Evolutionary conservation across 2,888 invertebrate species (phyloP).

Genomic region (Cheilosia soror): DNA sequence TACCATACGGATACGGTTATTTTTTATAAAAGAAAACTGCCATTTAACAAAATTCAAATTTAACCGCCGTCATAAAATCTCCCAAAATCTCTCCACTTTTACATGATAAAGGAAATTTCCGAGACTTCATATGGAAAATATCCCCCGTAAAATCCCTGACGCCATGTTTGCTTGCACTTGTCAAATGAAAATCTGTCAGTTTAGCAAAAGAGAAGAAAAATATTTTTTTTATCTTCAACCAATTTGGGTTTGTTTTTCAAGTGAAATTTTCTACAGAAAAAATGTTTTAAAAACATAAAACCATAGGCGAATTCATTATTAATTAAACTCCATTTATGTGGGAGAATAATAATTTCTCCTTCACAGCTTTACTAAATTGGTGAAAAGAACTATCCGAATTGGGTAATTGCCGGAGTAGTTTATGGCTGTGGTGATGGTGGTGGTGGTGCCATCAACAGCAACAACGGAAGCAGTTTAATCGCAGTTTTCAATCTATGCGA

Average conservation of each 20-base stretch:
- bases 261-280: slow-evolving; percentile 30
- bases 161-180: slow-evolving; percentile 70
- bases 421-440: slow-evolving; percentile 74
- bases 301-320: background rate
- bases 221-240: slow-evolving; percentile 56
- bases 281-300: slow-evolving; percentile 39
- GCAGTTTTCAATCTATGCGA: slow-evolving; percentile 48
- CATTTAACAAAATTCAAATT: slow-evolving; percentile 12
- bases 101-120: slow-evolving; percentile 24
- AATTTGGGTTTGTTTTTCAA: slow-evolving; percentile 51
- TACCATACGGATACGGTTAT: no score
- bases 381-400: slow-evolving; percentile 61
- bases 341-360: slow-evolving; percentile 7
- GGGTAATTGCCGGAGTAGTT: slow-evolving; percentile 73
- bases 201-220: slow-evolving; percentile 63
- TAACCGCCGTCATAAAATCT: slow-evolving; percentile 9
- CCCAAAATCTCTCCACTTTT: slow-evolving; percentile 53
- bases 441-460: slow-evolving; percentile 64
- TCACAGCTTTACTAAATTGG: slow-evolving; percentile 31
- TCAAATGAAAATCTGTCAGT: slow-evolving; percentile 73
- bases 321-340: background rate
- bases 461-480: slow-evolving; percentile 58
- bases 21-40: background rate
- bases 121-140: slow-evolving; percentile 47
- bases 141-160: slow-evolving; percentile 52